These are phyloP conservation scores for Lepisosteus oculatus DNA, from an alignment of 2,113 vertebrate genomes.

Conservation along the genomic window DNA sequence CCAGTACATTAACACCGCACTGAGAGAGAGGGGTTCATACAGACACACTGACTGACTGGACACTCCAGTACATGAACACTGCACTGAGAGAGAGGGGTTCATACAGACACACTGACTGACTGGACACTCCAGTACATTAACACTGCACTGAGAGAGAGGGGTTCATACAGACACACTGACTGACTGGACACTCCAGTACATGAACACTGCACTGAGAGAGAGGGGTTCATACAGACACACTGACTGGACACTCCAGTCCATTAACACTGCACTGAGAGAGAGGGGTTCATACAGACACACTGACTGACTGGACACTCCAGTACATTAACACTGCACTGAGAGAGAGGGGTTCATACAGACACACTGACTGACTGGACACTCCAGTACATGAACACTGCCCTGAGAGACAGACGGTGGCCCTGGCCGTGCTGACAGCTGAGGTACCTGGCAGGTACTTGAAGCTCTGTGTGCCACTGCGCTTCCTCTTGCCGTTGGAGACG, in stretches of 20 bases:
- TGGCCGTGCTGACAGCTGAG: no score
- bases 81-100: neutral
- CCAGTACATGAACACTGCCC: neutral
- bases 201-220: neutral
- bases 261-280: neutral
- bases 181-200: no score
- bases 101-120: neutral
- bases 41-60: neutral
- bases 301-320: neutral
- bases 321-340: no score
- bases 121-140: neutral
- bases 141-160: neutral
- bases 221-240: neutral
- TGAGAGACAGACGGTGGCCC: neutral
- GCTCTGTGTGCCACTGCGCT: slow-evolving; percentile 81
- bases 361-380: neutral
- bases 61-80: neutral
- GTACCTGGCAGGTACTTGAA: slow-evolving; percentile 85
- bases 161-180: neutral
- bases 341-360: neutral
- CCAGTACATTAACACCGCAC: neutral
- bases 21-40: slow-evolving; percentile 20
- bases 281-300: slow-evolving; percentile 23
- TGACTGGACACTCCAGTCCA: neutral
- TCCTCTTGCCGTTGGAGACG: slow-evolving; percentile 84